Evolutionary conservation across 1,140 invertebrate genomes (phyloP), one percentile per base, ranked within the genome.

Genomic region (Bombus haemorrhoidalis): DNA sequence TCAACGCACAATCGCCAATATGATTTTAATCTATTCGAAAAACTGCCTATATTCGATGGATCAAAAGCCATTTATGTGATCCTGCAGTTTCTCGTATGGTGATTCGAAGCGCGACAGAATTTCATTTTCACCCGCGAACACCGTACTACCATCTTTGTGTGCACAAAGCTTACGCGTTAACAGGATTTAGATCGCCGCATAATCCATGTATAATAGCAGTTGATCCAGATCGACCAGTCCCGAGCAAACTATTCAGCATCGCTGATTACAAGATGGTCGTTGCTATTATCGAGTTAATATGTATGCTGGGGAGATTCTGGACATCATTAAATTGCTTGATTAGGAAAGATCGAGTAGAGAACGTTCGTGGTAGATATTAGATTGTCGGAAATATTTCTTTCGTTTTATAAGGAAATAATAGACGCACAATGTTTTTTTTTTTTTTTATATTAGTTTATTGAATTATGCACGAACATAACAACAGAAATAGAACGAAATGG

Each of bases 141-240:
- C 4, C n/a, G n/a, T 34, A 5, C 6, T 28, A 9, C 6, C 28
- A 9, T 13, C 39, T 71, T 59, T 79, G 76, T 79, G 28, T 47
- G 37, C 13, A n/a, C 22, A n/a, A 78, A 78, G 47, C 75, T 79
- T 79, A 41, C n/a, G 43, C 66, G 64, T 84, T 84, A 84, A 84
- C 76, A 59, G 59, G 82, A 79, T 79, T 77, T 79, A 79, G 82
- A 84, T 79, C 75, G 71, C 66, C 75, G 82, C 47, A 62, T 84
- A 84, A 84, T 84, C 76, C 53, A 37, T 28, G 53, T 47, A 84
- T 66, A 84, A 84, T 84, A 79, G 76, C 8, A 34, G 37, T 5
- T 62, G 75, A 84, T 79, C 43, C 34, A 32, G 47, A 59, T 39
- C 28, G 75, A 22, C n/a, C 53, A 78, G 34, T 41, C 1, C 76